phyloP scores from a whole-genome alignment of 23 tunicate genomes.

The Oikopleura vanhoeffeni region DNA sequence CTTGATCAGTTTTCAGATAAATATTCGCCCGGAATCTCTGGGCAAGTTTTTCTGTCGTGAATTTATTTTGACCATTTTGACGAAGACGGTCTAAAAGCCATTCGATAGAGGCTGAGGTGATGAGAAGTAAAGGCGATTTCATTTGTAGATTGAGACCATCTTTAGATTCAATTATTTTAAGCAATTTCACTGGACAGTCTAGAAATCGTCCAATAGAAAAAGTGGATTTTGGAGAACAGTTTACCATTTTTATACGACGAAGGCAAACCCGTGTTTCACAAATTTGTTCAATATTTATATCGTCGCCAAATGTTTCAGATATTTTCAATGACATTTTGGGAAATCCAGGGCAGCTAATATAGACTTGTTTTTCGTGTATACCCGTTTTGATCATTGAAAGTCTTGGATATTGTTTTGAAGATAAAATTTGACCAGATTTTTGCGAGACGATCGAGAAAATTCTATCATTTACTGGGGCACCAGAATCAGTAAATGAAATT shows the following conservation, averaged over 20 bases:
- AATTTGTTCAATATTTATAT: neutral
- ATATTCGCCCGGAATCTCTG: neutral
- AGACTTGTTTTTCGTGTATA: neutral
- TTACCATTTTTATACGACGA: neutral
- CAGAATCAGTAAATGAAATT: neutral
- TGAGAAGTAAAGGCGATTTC: neutral
- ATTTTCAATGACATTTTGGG: neutral
- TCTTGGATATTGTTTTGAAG: neutral
- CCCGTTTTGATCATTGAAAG: neutral
- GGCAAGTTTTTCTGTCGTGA: neutral
- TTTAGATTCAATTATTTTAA: neutral
- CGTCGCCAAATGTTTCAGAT: neutral
- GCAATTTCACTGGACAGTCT: neutral
- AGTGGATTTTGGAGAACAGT: neutral
- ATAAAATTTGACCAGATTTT: neutral
- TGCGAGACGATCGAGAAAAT: neutral
- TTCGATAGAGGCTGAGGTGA: neutral
- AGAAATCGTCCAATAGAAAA: neutral
- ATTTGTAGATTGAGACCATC: conserved; percentile 1
- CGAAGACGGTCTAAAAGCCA: neutral
- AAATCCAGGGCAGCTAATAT: neutral
- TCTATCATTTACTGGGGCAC: neutral
- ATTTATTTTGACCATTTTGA: neutral
- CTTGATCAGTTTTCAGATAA: neutral
- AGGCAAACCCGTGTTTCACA: neutral